These are phyloP conservation scores for Aphelocoma coerulescens DNA, from an alignment of 2,113 vertebrate species.

Conservation along the genomic window DNA sequence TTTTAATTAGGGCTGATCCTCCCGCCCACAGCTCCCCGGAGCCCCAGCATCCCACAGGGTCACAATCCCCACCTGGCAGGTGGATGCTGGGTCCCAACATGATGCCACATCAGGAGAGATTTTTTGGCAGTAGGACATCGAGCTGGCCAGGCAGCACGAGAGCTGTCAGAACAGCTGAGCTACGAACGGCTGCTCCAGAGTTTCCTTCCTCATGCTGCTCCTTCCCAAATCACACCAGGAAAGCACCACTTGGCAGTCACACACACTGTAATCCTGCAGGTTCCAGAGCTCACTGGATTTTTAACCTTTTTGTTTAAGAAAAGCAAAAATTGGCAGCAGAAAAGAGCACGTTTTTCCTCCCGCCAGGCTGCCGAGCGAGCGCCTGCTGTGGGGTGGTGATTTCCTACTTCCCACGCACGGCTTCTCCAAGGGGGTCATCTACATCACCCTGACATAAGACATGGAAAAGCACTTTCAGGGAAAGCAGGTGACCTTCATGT, in stretches of 20 bases:
- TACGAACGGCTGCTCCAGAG: not conserved
- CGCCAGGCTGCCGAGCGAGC: not conserved
- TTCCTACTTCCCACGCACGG: not conserved
- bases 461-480: not conserved
- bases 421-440: fast-evolving
- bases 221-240: not conserved
- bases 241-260: not conserved
- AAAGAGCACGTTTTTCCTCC: not conserved
- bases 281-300: not conserved
- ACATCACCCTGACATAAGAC: not conserved
- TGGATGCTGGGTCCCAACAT: fast-evolving
- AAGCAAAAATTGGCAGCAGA: not conserved
- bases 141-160: fast-evolving
- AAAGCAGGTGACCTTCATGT: not conserved
- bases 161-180: not conserved
- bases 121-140: not conserved
- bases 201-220: not conserved
- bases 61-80: not conserved
- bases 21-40: not conserved
- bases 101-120: not conserved
- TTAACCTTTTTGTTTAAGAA: not conserved
- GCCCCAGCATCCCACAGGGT: not conserved
- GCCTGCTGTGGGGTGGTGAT: not conserved
- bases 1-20: conserved; percentile 16
- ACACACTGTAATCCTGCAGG: not conserved